Evolutionary conservation across 2,113 vertebrate species (phyloP), one percentile per base, ranked within the genome.

Genomic region (Formicarius rufipectus): DNA sequence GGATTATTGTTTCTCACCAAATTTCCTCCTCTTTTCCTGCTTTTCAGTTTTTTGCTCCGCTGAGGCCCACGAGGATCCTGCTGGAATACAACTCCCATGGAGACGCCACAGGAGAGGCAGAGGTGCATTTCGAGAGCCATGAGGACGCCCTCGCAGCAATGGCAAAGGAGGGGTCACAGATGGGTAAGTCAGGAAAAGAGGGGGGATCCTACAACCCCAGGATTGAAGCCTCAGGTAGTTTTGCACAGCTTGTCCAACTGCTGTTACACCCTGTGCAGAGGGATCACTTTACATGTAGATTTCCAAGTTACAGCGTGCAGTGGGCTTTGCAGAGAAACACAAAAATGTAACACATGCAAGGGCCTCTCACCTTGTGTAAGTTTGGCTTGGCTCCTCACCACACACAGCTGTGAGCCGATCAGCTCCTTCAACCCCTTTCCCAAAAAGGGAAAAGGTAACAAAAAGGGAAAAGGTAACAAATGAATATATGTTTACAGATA

Each of bases 21-120:
- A 14, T 59, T 42, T 63, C 19, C 52, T 24, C 4, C 11, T 8
- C 4, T 24, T 63, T 14, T 11, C 6, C 24, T 37, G 16, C 39
- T 20, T 12, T 53, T 18, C 95, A 99, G 99, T 99, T 99, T 90
- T 99, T 99, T 76, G 96, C 97, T 66, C 99, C 99, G 0, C 86
- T 99, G 56, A 97, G 90, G 49, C 98, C 99, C 63, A 97, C 97
- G 0, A 98, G 97, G 94, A 98, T 99, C 90, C 95, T 97, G 81
- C 96, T 99, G 19, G 99, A 99, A 79, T 99, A 98, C 25, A 96
- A 98, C 18, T 97, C 98, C 5, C 91, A 97, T 1, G 99, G 99
- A 35, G 97, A 96, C 40, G 96, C 97, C 64, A 99, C 96, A 2
- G 99, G 99, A 10, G 98, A 98, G 87, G 99, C 98, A 0, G 98